Conservation (phyloP, 2,888 invertebrate genomes). For the Ophion ellenae region DNA sequence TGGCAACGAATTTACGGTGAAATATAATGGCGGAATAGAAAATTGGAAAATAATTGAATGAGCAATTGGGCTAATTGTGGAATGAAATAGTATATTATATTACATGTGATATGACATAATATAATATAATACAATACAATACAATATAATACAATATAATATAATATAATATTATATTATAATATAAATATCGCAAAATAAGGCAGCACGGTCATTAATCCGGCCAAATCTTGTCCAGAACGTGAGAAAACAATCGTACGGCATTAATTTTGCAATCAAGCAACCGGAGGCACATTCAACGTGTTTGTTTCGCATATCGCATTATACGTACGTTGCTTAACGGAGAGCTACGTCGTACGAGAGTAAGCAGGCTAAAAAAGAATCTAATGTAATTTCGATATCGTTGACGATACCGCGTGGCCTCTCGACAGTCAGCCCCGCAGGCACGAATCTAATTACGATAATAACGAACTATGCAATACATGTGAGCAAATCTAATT, state of each 20-base stretch:
- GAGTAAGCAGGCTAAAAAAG: neutral
- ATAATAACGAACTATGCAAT: constrained; percentile 42
- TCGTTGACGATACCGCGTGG: constrained; percentile 22
- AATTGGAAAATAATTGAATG: too few species aligned
- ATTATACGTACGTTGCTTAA: neutral
- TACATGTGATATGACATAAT: too few species aligned
- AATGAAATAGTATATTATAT: too few species aligned
- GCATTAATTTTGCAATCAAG: neutral
- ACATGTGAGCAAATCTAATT: constrained; percentile 46
- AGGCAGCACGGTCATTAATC: neutral
- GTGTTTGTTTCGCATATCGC: neutral
- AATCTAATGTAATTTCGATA: constrained; percentile 32
- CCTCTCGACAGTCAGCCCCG: constrained; percentile 17
- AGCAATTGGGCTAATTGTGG: too few species aligned
- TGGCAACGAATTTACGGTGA: too few species aligned
- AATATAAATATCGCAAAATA: too few species aligned
- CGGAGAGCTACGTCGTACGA: neutral
- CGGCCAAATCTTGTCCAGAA: neutral
- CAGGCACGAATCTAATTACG: constrained; percentile 40
- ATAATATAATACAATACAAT: too few species aligned
- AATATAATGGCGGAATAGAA: too few species aligned
- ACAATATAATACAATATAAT: too few species aligned
- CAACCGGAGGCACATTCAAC: neutral
- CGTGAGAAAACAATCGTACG: neutral
- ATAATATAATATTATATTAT: too few species aligned